Conservation (phyloP, 2,797 vertebrate genomes). For the Pantherophis alleghaniensis region DNA sequence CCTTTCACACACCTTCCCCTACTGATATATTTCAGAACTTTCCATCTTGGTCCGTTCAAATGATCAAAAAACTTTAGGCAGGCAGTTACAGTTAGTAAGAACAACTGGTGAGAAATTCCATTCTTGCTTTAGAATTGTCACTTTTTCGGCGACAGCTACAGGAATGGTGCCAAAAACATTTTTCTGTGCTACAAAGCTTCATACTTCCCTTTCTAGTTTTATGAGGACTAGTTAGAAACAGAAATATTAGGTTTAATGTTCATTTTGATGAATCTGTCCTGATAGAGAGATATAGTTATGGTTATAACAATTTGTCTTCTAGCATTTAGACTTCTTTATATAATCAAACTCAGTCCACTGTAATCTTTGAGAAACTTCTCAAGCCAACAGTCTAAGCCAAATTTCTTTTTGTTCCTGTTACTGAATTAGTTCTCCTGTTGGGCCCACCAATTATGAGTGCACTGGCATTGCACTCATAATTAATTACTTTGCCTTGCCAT, state of each 20-base stretch:
- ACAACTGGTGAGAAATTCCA: slow-evolving; percentile 35
- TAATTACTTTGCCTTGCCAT: background rate
- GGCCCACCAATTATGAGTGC: no score
- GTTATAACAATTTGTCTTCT: background rate
- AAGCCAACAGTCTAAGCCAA: slow-evolving; percentile 13
- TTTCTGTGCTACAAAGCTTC: background rate
- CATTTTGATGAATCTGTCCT: slow-evolving; percentile 3
- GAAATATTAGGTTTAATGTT: background rate
- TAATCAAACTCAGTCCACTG: background rate
- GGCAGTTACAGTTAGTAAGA: slow-evolving; percentile 48
- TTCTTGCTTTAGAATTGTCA: slow-evolving; percentile 37
- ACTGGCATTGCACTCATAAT: background rate
- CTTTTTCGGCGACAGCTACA: slow-evolving; percentile 36
- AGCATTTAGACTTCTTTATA: background rate
- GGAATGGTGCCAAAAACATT: background rate
- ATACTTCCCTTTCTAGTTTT: background rate
- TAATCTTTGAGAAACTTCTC: background rate
- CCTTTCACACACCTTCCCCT: slow-evolving; percentile 16
- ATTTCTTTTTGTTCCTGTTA: background rate
- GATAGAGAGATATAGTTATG: background rate
- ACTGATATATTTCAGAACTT: slow-evolving; percentile 31
- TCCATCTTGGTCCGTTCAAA: slow-evolving; percentile 33
- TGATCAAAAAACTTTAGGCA: slow-evolving; percentile 10
- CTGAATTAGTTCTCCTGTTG: background rate
- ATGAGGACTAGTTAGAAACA: slow-evolving; percentile 44